These are phyloP conservation scores for Syncerus caffer DNA, from an alignment of 2,797 vertebrate species.

Conservation along the genomic window DNA sequence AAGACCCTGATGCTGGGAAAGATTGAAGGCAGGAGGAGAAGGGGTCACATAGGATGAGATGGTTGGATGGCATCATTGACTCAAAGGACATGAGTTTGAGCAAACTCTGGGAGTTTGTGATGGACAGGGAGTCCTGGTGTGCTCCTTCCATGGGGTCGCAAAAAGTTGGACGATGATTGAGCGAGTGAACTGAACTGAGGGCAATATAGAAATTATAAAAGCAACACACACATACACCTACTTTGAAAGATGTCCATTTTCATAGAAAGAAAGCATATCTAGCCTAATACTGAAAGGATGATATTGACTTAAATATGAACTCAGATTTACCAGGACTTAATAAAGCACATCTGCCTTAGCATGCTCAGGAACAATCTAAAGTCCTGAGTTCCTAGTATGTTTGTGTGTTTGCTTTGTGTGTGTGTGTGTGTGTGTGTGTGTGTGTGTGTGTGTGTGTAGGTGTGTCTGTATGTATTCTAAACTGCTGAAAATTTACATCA, in stretches of 20 bases:
- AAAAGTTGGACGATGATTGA: background rate
- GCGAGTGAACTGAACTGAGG: background rate
- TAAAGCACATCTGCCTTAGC: background rate
- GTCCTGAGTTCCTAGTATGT: background rate
- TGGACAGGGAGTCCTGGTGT: background rate
- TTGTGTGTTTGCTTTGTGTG: background rate
- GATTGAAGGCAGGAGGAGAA: background rate
- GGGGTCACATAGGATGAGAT: background rate
- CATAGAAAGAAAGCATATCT: background rate
- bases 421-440: no score
- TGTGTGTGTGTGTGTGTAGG: background rate
- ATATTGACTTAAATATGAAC: background rate
- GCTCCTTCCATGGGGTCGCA: background rate
- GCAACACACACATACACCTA: background rate
- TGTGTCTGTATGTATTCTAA: background rate
- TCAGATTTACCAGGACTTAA: background rate
- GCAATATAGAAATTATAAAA: background rate
- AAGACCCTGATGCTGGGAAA: background rate
- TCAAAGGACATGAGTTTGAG: background rate
- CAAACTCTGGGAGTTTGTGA: background rate
- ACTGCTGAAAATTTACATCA: background rate
- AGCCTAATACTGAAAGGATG: background rate
- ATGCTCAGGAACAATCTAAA: background rate
- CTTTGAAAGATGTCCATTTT: background rate
- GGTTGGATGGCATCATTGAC: background rate